Evolutionary conservation across 2,113 vertebrate genomes (phyloP), one percentile per base, ranked within the genome.

Genomic region (Morone chrysops): DNA sequence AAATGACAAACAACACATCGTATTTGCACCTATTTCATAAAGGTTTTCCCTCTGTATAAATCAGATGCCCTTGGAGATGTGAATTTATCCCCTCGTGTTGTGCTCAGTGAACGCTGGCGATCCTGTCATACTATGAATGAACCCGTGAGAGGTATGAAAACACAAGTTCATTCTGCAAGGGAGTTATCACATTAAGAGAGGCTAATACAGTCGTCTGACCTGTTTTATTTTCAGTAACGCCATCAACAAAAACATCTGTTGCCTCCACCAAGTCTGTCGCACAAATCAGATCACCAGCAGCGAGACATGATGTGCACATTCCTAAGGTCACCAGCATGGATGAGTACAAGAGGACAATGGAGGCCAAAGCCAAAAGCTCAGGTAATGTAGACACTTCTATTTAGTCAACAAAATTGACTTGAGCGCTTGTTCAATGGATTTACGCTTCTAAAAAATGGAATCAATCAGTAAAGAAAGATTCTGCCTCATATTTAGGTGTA

Each of bases 291-390:
- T 0, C 31, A 7, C 16, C 9, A 0, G 68, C 1, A 2, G 82
- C 45, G 6, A 83, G 14, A 18, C 57, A 17, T 2, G 12, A 80
- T 43, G 20, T 16, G 6, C 0, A 1, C 0, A 18, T 4, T 0
- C 1, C 11, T 1, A 81, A 63, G 50, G 9, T 4, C 6, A 54
- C 54, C 31, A 91, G 56, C 74, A 78, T 80, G 71, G 75, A 11
- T 0, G 87, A 93, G 8, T 91, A 93, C 82, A 53, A 7, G 25
- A 83, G 7, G 22, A 78, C 4, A 3, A 78, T 93, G 86, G 40
- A 84, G 63, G 47, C 25, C 6, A 89, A 77, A 78, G 36, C 13
- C 12, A 80, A 36, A 10, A 53, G 2, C 2, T 0, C 65, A 47
- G 91, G 91, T 94, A 88, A 5, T 36, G 11, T 18, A 36, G 4